Evolutionary conservation across 2,797 vertebrate genomes (phyloP).

Genomic region (Silurus aristotelis): DNA sequence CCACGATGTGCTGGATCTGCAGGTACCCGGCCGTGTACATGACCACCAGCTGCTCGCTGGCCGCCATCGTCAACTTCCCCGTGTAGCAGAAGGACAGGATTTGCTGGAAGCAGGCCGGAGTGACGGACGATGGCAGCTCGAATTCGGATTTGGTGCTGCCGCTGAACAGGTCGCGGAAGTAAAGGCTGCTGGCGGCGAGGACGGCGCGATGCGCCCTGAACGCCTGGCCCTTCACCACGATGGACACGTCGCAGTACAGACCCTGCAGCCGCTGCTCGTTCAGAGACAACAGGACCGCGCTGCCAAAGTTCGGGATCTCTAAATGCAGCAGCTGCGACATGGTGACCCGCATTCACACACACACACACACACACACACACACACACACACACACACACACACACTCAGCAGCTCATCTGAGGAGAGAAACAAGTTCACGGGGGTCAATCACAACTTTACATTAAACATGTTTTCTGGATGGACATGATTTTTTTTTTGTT

Average conservation of each 20-base stretch:
- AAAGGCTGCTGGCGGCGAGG: slow-evolving; percentile 96
- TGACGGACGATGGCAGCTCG: slow-evolving; percentile 94
- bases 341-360: slow-evolving; percentile 68
- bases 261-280: slow-evolving; percentile 96
- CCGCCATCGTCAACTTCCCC: slow-evolving; percentile 96
- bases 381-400: slow-evolving; percentile 61
- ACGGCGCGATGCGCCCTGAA: slow-evolving; percentile 98
- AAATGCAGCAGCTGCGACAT: slow-evolving; percentile 99
- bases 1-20: slow-evolving; percentile 98
- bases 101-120: slow-evolving; percentile 96
- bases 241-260: slow-evolving; percentile 98
- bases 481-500: background rate
- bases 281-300: slow-evolving; percentile 93
- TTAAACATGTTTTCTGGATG: background rate
- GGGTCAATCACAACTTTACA: background rate
- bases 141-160: slow-evolving; percentile 94
- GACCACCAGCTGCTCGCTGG: slow-evolving; percentile 98
- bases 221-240: slow-evolving; percentile 95
- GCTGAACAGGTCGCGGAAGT: slow-evolving; percentile 97
- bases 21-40: slow-evolving; percentile 99
- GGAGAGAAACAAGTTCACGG: slow-evolving; percentile 44
- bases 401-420: slow-evolving; percentile 70
- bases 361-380: slow-evolving; percentile 48
- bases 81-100: slow-evolving; percentile 99
- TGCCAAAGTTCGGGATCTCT: slow-evolving; percentile 99